Percentiles rank a stretch among this genome's conserved stretches.
Conservation (phyloP, 2,888 invertebrate genomes). For the Allygus modestus region DNA sequence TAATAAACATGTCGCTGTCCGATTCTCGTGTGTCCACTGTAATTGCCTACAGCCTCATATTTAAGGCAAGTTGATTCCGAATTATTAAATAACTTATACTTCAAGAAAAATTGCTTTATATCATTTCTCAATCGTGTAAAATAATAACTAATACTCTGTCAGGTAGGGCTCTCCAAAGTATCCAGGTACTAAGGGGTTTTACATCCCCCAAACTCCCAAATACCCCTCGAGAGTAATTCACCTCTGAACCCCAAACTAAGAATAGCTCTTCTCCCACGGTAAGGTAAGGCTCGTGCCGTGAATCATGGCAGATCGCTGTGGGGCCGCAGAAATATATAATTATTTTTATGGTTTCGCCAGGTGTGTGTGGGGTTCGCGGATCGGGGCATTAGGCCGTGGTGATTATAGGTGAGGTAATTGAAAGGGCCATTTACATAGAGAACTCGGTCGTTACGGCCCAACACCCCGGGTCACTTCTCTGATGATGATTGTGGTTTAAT, state of each 20-base stretch:
- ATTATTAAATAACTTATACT: too few relatives aligned
- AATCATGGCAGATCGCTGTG: conserved; percentile 36
- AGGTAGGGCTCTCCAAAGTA: too few relatives aligned
- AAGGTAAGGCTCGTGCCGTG: conserved; percentile 36
- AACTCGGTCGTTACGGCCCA: conserved; percentile 54
- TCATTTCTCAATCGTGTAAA: too few relatives aligned
- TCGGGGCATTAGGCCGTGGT: conserved; percentile 17
- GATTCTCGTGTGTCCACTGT: too few relatives aligned
- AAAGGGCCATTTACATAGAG: conserved; percentile 62
- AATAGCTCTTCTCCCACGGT: neutral
- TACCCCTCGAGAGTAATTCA: neutral
- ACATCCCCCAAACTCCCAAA: neutral
- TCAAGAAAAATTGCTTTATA: too few relatives aligned
- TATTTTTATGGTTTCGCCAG: conserved; percentile 44
- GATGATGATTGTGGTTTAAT: conserved; percentile 64
- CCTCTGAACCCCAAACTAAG: neutral
- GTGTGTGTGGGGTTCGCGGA: conserved; percentile 44
- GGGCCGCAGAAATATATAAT: conserved; percentile 53
- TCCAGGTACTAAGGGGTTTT: too few relatives aligned
- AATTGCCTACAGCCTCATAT: too few relatives aligned
- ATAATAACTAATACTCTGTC: too few relatives aligned
- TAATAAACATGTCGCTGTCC: neutral
- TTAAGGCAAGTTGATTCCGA: too few relatives aligned
- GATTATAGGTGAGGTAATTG: conserved; percentile 61
- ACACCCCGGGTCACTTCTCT: conserved; percentile 56